Conservation (phyloP, 1,140 invertebrate genomes). For the Calycopis cecrops region DNA sequence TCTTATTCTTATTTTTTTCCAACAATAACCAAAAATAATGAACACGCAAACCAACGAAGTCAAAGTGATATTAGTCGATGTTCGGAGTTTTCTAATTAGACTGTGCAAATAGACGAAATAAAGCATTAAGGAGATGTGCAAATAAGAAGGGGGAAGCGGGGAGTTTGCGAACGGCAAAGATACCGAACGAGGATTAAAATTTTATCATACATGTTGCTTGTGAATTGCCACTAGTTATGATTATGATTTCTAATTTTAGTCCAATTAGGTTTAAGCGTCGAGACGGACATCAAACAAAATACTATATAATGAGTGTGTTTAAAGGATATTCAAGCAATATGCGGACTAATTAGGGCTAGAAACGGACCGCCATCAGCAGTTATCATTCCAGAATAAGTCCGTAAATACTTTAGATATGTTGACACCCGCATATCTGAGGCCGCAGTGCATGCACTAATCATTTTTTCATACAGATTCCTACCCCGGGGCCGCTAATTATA, state of each 20-base stretch:
- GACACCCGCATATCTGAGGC: conserved; percentile 36
- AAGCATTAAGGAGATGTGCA: conserved; percentile 69
- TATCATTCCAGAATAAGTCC: conserved; percentile 36
- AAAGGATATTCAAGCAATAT: conserved; percentile 30
- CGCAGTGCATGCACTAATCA: conserved; percentile 34
- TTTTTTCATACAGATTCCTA: conserved; percentile 43
- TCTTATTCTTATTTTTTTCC: conserved; percentile 14
- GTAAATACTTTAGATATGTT: conserved; percentile 36
- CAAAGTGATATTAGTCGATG: conserved; percentile 65
- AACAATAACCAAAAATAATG: conserved; percentile 21
- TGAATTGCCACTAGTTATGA: conserved; percentile 6
- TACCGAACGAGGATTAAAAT: neutral
- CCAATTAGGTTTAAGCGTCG: conserved; percentile 18
- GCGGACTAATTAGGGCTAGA: conserved; percentile 34
- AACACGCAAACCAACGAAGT: conserved; percentile 34
- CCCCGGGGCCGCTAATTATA: conserved; percentile 50
- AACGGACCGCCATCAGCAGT: conserved; percentile 34
- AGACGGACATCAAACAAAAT: conserved; percentile 29
- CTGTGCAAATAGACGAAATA: conserved; percentile 67
- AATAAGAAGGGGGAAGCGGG: conserved; percentile 53
- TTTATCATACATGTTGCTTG: conserved; percentile 2
- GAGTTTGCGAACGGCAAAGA: conserved; percentile 16
- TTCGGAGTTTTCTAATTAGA: conserved; percentile 70
- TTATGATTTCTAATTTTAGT: conserved; percentile 17
- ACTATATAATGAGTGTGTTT: conserved; percentile 31